Evolutionary conservation across 1,140 invertebrate species (phyloP).

Genomic region (Macrostomum lignano): DNA sequence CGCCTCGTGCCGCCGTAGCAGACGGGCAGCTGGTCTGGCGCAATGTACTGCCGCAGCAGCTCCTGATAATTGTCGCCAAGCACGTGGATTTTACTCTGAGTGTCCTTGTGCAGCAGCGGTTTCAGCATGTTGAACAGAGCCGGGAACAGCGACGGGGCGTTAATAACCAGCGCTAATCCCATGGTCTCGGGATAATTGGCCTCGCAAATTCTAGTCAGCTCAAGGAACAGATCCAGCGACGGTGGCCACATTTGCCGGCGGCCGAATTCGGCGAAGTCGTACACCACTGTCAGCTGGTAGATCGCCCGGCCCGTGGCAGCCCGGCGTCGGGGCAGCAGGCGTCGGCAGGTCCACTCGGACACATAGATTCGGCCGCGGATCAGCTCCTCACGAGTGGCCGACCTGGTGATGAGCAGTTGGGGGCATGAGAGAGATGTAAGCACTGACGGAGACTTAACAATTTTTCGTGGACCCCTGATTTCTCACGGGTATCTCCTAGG

Average conservation of each 20-base stretch:
- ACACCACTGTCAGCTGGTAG: conserved; percentile 37
- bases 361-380: too few species aligned
- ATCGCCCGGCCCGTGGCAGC: conserved; percentile 31
- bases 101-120: conserved; percentile 60
- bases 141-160: conserved; percentile 49
- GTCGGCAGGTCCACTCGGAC: too few species aligned
- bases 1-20: conserved; percentile 47
- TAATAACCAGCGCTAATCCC: conserved; percentile 8
- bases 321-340: conserved; percentile 28
- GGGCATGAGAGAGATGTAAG: too few species aligned
- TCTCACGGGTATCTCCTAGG: too few species aligned
- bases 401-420: too few species aligned
- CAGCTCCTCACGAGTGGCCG: too few species aligned
- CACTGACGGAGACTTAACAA: too few species aligned
- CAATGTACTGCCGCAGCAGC: conserved; percentile 36
- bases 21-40: conserved; percentile 42
- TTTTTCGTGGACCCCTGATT: too few species aligned
- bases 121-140: conserved; percentile 56
- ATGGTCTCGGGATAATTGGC: conserved; percentile 41
- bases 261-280: conserved; percentile 53
- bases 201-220: conserved; percentile 42
- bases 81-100: conserved; percentile 57
- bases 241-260: conserved; percentile 56
- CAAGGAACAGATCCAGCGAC: conserved; percentile 45
- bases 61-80: conserved; percentile 34